Percentiles rank a stretch among this genome's conserved stretches.
These are phyloP conservation scores for Mycteria americana DNA, from an alignment of 2,797 vertebrate genomes.

Conservation along the genomic window DNA sequence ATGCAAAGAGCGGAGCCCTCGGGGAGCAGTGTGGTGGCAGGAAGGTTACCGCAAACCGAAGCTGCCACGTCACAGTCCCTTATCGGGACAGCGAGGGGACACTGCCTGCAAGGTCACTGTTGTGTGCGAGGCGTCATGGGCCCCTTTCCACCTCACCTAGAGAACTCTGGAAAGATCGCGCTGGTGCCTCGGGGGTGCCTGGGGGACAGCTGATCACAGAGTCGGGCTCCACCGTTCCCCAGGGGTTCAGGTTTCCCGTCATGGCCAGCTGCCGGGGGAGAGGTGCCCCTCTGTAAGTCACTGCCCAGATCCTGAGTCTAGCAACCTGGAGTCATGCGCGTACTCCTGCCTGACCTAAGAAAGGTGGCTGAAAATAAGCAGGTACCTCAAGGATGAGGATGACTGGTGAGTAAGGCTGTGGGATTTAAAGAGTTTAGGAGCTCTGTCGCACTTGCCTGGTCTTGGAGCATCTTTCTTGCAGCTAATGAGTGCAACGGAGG, in stretches of 20 bases:
- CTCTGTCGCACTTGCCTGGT: not conserved
- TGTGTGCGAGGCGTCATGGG: accelerated
- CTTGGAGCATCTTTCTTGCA: not conserved
- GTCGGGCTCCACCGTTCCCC: accelerated
- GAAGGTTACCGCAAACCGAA: not conserved
- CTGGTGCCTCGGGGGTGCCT: not conserved
- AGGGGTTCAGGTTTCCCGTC: not conserved
- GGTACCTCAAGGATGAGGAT: not conserved
- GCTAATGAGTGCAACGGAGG: not conserved
- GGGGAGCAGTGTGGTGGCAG: not conserved
- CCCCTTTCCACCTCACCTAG: not conserved
- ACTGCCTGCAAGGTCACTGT: not conserved
- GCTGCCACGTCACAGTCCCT: not conserved
- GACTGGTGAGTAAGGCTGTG: not conserved
- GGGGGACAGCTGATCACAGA: not conserved
- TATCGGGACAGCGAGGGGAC: not conserved
- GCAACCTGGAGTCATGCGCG: not conserved
- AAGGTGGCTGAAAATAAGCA: not conserved
- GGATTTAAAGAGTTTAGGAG: not conserved
- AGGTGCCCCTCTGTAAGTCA: not conserved
- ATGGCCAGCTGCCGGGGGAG: not conserved
- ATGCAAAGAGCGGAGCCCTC: not conserved
- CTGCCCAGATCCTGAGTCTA: not conserved
- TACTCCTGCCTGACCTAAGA: not conserved
- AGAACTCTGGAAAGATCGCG: not conserved